These are phyloP conservation scores for Nyctalus aviator DNA, from an alignment of 2,797 vertebrate genomes.

Conservation along the genomic window DNA sequence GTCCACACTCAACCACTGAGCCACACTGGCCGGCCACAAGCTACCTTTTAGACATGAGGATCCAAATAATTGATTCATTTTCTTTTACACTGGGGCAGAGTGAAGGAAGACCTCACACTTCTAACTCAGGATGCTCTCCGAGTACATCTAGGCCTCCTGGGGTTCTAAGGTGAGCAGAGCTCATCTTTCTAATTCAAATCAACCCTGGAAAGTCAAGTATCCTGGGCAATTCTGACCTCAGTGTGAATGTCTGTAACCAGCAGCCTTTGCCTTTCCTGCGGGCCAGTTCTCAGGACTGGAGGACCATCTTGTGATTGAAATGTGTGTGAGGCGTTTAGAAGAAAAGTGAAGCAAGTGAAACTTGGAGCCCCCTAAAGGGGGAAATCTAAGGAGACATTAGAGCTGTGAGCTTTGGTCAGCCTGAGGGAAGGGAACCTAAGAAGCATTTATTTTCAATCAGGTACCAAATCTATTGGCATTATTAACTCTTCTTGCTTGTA, in stretches of 20 bases:
- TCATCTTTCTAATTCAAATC: background rate
- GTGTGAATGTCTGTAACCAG: background rate
- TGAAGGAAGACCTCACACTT: background rate
- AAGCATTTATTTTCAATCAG: background rate
- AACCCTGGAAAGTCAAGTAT: background rate
- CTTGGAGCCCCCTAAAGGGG: background rate
- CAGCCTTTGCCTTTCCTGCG: background rate
- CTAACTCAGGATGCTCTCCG: background rate
- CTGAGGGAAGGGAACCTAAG: background rate
- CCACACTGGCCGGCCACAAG: too few relatives aligned
- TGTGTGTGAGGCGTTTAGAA: background rate
- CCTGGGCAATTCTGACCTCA: background rate
- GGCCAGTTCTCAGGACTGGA: background rate
- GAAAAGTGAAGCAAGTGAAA: background rate
- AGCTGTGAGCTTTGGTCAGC: background rate
- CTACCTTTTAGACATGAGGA: background rate
- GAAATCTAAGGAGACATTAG: background rate
- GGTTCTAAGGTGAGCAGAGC: background rate
- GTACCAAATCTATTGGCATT: too few relatives aligned
- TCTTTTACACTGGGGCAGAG: background rate
- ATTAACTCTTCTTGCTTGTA: too few relatives aligned
- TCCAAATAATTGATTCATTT: background rate
- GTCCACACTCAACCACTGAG: too few relatives aligned
- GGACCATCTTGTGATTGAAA: too few relatives aligned
- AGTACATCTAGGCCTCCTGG: background rate